Percentiles rank a stretch among this genome's conserved stretches.
phyloP scores from a whole-genome alignment of 2,113 vertebrate species.

The Cranoglanis bouderius region DNA sequence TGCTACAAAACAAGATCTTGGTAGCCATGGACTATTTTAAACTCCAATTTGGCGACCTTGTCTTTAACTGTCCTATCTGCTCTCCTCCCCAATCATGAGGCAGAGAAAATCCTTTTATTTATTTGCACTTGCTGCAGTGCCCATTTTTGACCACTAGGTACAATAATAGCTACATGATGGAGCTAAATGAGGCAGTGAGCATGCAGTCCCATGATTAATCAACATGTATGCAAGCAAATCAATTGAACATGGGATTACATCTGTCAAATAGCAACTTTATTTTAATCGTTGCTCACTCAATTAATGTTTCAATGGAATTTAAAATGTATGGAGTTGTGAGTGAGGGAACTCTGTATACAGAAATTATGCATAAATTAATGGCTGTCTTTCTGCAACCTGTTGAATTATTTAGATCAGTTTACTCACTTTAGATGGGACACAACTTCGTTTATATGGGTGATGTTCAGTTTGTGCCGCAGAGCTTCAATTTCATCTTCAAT shows the following conservation, averaged over 20 bases:
- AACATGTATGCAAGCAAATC: neutral
- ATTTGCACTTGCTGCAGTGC: neutral
- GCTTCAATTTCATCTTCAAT: constrained; percentile 67
- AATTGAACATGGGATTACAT: neutral
- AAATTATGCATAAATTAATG: neutral
- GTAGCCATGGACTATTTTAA: neutral
- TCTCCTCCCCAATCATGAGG: neutral
- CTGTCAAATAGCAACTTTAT: neutral
- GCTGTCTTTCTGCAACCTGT: neutral
- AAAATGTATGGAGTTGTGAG: neutral
- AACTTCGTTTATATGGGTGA: constrained; percentile 75
- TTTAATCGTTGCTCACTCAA: neutral
- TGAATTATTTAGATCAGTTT: neutral
- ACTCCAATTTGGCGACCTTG: neutral
- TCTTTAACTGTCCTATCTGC: neutral
- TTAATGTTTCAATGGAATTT: neutral
- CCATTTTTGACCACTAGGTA: neutral
- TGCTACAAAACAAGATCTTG: neutral
- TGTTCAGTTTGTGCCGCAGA: constrained; percentile 76
- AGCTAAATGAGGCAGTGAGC: neutral
- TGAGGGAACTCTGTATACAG: neutral
- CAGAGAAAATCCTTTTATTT: neutral
- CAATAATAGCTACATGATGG: neutral
- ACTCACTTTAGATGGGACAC: constrained; percentile 77
- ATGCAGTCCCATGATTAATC: neutral